Conservation (phyloP, 2,797 vertebrate species). For the Poecile montanus region DNA sequence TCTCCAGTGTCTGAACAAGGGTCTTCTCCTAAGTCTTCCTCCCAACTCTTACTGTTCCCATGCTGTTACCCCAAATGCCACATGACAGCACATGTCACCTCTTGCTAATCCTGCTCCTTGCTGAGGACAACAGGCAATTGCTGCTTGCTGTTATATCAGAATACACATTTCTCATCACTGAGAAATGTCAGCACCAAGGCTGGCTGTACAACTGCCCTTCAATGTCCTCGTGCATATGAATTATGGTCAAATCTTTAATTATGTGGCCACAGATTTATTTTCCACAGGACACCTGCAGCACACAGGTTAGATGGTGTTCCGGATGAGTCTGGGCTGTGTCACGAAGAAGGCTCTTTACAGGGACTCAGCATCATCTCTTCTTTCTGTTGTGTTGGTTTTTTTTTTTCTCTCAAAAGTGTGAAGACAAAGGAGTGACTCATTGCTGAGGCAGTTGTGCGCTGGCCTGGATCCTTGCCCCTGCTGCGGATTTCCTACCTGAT, state of each 20-base stretch:
- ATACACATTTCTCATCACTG: not conserved
- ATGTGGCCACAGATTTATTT: conserved; percentile 21
- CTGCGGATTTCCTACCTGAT: conserved; percentile 25
- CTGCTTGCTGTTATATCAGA: not conserved
- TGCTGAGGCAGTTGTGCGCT: not conserved
- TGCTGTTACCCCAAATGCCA: not conserved
- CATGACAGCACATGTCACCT: fast-evolving
- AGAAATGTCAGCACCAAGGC: conserved; percentile 7
- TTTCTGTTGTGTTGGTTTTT: not conserved
- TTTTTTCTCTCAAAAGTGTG: not conserved
- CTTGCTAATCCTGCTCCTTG: not conserved
- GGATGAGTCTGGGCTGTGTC: conserved; percentile 2
- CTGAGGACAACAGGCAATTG: not conserved
- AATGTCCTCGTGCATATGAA: conserved; percentile 13
- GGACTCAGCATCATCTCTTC: not conserved
- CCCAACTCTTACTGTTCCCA: not conserved
- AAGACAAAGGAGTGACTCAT: conserved; percentile 41
- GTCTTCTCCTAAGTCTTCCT: not conserved
- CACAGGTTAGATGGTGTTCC: not conserved
- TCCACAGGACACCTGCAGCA: conserved; percentile 9
- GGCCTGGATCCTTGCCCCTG: conserved; percentile 16
- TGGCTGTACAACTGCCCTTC: conserved; percentile 20
- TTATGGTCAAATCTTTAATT: conserved; percentile 17
- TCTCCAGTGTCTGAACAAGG: not conserved
- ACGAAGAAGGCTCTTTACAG: not conserved